Evolutionary conservation across 2,888 invertebrate genomes (phyloP).

Genomic region (Drosophila parthenogenetica): DNA sequence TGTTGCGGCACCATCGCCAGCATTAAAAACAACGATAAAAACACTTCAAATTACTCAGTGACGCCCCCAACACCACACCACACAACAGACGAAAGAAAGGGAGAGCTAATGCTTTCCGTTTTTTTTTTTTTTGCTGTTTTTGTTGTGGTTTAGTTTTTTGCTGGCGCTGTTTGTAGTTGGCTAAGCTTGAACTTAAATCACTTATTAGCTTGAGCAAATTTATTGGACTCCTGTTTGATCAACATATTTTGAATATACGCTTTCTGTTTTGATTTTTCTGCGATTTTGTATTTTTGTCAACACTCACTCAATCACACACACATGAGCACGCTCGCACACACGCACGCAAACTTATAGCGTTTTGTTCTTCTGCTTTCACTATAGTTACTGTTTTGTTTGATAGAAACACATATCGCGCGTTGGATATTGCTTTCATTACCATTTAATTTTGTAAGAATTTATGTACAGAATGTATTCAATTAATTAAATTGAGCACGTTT

Average conservation of each 20-base stretch:
- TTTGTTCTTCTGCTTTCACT: constrained; percentile 53
- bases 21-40: constrained; percentile 37
- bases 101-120: constrained; percentile 1
- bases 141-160: constrained; percentile 12
- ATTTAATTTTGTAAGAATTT: constrained; percentile 58
- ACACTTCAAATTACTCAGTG: constrained; percentile 29
- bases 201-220: background rate
- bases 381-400: background rate
- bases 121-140: constrained; percentile 1
- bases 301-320: constrained; percentile 37
- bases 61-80: constrained; percentile 47
- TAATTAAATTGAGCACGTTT: constrained; percentile 52
- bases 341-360: constrained; percentile 27
- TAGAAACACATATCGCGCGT: background rate
- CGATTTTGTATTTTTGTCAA: constrained; percentile 73
- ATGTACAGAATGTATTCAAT: constrained; percentile 52
- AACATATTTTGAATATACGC: constrained; percentile 53
- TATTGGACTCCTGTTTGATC: constrained; percentile 1
- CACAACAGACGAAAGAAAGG: constrained; percentile 4
- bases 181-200: constrained; percentile 2
- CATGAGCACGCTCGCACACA: constrained; percentile 22
- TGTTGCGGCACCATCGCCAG: constrained; percentile 33
- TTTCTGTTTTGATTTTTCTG: constrained; percentile 76
- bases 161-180: constrained; percentile 11
- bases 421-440: constrained; percentile 34